phyloP scores from a whole-genome alignment of 2,797 vertebrate species.

The Paratrypauchen microcephalus region DNA sequence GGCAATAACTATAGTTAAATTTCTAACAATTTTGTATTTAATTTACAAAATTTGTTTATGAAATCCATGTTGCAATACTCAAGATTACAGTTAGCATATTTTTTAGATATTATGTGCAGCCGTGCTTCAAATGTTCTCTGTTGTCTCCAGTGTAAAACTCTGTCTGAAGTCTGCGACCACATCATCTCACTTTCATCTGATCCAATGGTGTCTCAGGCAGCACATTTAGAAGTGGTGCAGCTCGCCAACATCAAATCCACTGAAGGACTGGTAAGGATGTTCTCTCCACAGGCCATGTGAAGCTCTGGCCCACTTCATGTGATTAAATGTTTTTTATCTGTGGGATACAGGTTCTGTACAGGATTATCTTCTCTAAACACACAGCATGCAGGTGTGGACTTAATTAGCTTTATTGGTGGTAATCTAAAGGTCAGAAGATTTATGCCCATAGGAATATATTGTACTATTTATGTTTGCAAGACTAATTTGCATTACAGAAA shows the following conservation, averaged over 20 bases:
- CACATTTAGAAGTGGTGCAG: constrained; percentile 97
- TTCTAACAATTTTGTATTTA: not conserved
- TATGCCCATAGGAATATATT: constrained; percentile 1
- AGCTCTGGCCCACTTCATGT: not conserved
- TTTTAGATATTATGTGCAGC: not conserved
- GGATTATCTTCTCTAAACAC: not conserved
- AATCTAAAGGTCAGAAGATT: constrained; percentile 1
- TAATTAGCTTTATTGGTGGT: not conserved
- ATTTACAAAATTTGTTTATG: not conserved
- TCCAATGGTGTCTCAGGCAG: constrained; percentile 97
- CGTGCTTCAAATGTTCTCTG: constrained; percentile 17
- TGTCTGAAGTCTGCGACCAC: constrained; percentile 96
- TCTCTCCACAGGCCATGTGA: not conserved
- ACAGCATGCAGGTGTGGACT: not conserved
- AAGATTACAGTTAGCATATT: not conserved
- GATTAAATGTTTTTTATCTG: not conserved
- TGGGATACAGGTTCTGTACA: not conserved
- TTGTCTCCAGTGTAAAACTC: constrained; percentile 90
- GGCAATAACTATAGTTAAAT: no score
- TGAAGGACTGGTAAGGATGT: constrained; percentile 93
- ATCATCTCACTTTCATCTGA: constrained; percentile 98
- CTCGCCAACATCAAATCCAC: constrained; percentile 97
- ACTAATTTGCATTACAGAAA: not conserved
- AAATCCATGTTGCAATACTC: not conserved
- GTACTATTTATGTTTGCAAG: not conserved